Base-by-base conservation (phyloP, 2,888 invertebrate genomes). In the Dexiosoma caninum region DNA sequence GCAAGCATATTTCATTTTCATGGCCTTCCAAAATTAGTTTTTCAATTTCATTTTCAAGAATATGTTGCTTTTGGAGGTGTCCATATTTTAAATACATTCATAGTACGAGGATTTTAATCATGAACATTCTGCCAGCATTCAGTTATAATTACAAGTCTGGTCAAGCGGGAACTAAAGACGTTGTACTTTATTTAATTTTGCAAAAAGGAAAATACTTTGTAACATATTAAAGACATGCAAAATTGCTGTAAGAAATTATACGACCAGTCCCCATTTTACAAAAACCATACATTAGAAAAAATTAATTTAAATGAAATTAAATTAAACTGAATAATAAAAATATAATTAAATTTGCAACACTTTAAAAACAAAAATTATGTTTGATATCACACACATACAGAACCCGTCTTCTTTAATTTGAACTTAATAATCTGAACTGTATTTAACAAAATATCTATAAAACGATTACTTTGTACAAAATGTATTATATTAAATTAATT, bases 381-480 rank as follows among this genome's bases (percentile, higher is more conserved):
- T 40, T 14, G 30, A 60, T 44, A 10, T 12, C 42, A 5, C 5
- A 35, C 30, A 16, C n/a, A 35, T 69, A 42, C 19, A 64, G 35
- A 53, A 37, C 9, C 5, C 57, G 64, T 57, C 59, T 78, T 71
- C 62, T 53, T 62, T 62, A 69, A 51, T 66, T 46, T 42, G 8
- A 55, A 10, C 55, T n/a, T 67, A 19, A 30, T 42, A 55, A 40
- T 32, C 60, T 30, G 55, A 53, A 64, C 69, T 62, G 51, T 62
- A 77, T 74, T 66, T 70, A 74, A 76, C 27, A 46, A 37, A 72
- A 30, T 30, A 42, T 44, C 32, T 77, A 77, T 78, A 23, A 59
- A 76, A 62, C 78, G 78, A 66, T 85, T 89, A 86, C 85, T 86
- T 86, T 89, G 89, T 89, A 89, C 89, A 89, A 89, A 89, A 86